A percentile compares a stretch with the other conserved stretches of the same genome.
These are phyloP conservation scores for Thecocarcelia acutangulata DNA, from an alignment of 2,888 invertebrate genomes.

Conservation along the genomic window DNA sequence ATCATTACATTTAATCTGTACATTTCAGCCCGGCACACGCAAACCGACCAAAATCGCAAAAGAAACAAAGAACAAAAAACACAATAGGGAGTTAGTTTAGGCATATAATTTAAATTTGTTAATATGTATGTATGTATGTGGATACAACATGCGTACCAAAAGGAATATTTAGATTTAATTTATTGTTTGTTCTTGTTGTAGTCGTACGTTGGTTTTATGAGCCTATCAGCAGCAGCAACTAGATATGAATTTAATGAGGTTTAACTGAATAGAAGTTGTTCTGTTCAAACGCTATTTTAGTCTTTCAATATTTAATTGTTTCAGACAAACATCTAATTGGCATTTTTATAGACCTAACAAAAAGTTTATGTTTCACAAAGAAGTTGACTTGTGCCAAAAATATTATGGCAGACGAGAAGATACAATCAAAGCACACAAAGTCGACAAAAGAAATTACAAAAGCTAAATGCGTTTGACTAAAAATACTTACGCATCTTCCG, in stretches of 20 bases:
- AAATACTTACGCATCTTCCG: too few species aligned
- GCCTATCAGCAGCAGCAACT: slow-evolving; percentile 46
- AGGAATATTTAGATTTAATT: slow-evolving; percentile 58
- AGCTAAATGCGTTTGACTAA: too few species aligned
- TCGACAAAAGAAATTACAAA: too few species aligned
- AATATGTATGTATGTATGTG: background rate
- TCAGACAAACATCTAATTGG: slow-evolving; percentile 52
- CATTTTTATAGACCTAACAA: slow-evolving; percentile 39
- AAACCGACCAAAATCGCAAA: slow-evolving; percentile 14
- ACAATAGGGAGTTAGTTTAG: slow-evolving; percentile 52
- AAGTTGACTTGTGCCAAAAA: slow-evolving; percentile 15
- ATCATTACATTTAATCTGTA: slow-evolving; percentile 75
- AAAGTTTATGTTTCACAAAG: slow-evolving; percentile 3
- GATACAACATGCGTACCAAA: slow-evolving; percentile 25
- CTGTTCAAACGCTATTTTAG: slow-evolving; percentile 15
- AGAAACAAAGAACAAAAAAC: slow-evolving; percentile 39
- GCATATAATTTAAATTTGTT: slow-evolving; percentile 55
- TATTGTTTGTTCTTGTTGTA: slow-evolving; percentile 34
- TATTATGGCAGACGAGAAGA: slow-evolving; percentile 1
- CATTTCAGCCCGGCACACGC: slow-evolving; percentile 38
- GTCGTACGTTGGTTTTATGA: slow-evolving; percentile 58
- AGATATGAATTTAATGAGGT: slow-evolving; percentile 56
- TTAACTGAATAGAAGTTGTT: slow-evolving; percentile 23
- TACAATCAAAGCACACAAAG: background rate
- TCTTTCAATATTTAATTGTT: slow-evolving; percentile 38